A percentile compares a stretch with the other conserved stretches of the same genome.
These are phyloP conservation scores for Trissoscelio sp. DNA, from an alignment of 2,888 invertebrate genomes.

Conservation along the genomic window DNA sequence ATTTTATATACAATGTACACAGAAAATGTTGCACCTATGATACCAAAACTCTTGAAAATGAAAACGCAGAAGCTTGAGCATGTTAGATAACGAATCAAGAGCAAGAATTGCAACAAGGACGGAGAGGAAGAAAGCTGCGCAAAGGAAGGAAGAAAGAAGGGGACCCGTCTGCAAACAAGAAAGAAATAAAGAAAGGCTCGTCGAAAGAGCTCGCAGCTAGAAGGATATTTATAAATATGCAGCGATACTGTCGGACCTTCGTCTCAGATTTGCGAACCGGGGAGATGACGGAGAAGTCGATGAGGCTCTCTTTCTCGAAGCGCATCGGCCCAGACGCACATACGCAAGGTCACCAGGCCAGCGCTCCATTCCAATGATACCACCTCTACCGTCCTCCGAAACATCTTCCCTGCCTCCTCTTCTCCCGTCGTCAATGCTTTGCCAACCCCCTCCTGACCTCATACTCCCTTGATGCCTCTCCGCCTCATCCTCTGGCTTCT, in stretches of 20 bases:
- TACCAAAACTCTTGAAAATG: too few species aligned
- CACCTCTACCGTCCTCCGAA: slow-evolving; percentile 73
- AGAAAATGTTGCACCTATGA: too few species aligned
- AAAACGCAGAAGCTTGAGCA: background rate
- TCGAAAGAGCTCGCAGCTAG: slow-evolving; percentile 66
- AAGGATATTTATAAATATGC: slow-evolving; percentile 81
- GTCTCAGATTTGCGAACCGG: slow-evolving; percentile 71
- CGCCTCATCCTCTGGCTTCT: slow-evolving; percentile 54
- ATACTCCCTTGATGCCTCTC: slow-evolving; percentile 55
- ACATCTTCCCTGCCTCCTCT: slow-evolving; percentile 53
- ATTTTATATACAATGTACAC: too few species aligned
- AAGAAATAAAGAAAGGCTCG: slow-evolving; percentile 65
- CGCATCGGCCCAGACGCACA: slow-evolving; percentile 76
- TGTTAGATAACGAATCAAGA: slow-evolving; percentile 46
- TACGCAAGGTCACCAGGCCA: slow-evolving; percentile 82
- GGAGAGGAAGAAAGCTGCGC: slow-evolving; percentile 47
- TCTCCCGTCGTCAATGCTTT: slow-evolving; percentile 54
- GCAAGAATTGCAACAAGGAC: slow-evolving; percentile 56
- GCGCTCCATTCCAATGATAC: slow-evolving; percentile 80
- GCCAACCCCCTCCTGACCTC: slow-evolving; percentile 49
- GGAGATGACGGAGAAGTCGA: slow-evolving; percentile 71
- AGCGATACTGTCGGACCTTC: slow-evolving; percentile 76
- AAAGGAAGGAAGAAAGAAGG: slow-evolving; percentile 63
- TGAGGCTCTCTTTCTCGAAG: slow-evolving; percentile 70
- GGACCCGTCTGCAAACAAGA: slow-evolving; percentile 58